Percentiles rank a stretch among this genome's conserved stretches.
phyloP scores from a whole-genome alignment of 2,113 vertebrate genomes.

The Gasterosteus aculeatus region DNA sequence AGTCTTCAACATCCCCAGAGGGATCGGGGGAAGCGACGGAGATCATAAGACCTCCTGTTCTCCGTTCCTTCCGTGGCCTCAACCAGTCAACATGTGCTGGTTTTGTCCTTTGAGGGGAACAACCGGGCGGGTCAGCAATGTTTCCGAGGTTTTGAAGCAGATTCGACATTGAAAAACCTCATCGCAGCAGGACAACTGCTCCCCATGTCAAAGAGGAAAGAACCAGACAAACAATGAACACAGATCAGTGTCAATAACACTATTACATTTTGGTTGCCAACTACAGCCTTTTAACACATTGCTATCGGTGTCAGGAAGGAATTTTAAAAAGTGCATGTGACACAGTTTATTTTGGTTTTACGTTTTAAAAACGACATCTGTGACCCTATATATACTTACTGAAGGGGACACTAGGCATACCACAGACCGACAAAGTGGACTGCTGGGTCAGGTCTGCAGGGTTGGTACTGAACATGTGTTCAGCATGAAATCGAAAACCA shows the following conservation, averaged over 20 bases:
- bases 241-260: neutral
- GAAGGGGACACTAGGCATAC: conserved; percentile 1
- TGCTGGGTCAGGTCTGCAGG: conserved; percentile 23
- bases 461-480: neutral
- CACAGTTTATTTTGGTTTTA: conserved; percentile 10
- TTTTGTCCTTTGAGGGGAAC: neutral
- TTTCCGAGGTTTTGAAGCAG: neutral
- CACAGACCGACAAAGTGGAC: conserved; percentile 10
- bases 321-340: neutral
- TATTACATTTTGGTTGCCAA: neutral
- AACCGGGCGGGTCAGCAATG: conserved; percentile 4
- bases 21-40: conserved; percentile 23
- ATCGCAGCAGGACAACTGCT: neutral
- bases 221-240: neutral
- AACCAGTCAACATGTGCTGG: conserved; percentile 5
- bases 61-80: conserved; percentile 3
- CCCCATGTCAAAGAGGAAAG: no score
- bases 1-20: conserved; percentile 36
- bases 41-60: conserved; percentile 23
- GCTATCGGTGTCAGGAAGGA: neutral
- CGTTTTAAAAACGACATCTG: conserved; percentile 13
- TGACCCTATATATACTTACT: conserved; percentile 26
- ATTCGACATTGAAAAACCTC: neutral
- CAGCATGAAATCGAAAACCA: neutral
- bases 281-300: neutral